A percentile compares a stretch with the other conserved stretches of the same genome.
These are phyloP conservation scores for Physella acuta DNA, from an alignment of 1,140 invertebrate genomes.

Conservation along the genomic window DNA sequence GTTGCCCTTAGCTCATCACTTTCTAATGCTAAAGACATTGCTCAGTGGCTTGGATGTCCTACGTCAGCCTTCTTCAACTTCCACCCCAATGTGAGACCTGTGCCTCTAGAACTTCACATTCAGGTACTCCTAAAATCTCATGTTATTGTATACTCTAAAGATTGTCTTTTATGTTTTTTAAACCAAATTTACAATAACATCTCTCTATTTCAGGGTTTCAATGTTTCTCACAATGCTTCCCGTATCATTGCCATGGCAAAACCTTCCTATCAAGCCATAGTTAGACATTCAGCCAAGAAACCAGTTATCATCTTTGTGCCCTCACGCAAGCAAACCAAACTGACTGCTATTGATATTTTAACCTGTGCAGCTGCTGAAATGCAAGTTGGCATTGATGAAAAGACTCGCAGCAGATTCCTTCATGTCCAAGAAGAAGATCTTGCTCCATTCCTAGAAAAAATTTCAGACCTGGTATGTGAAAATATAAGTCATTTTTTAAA, in stretches of 20 bases:
- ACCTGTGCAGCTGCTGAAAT: conserved; percentile 89
- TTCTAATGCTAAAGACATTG: conserved; percentile 91
- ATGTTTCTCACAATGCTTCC: conserved; percentile 95
- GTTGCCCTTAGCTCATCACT: conserved; percentile 93
- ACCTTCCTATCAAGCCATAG: conserved; percentile 93
- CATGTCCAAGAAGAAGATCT: conserved; percentile 78
- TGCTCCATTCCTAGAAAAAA: conserved; percentile 81
- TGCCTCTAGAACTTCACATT: conserved; percentile 93
- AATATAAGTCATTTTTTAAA: background rate
- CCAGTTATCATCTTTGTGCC: conserved; percentile 97
- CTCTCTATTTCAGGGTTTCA: conserved; percentile 75
- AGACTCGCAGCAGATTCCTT: conserved; percentile 71
- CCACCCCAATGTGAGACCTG: conserved; percentile 92
- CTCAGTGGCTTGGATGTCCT: conserved; percentile 94
- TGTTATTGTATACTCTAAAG: too few relatives aligned
- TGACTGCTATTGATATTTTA: conserved; percentile 92
- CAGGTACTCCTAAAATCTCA: conserved; percentile 62
- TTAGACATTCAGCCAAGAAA: conserved; percentile 81
- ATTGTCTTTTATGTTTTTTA: too few relatives aligned
- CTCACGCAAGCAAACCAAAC: conserved; percentile 85
- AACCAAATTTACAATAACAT: too few relatives aligned
- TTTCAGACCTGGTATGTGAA: conserved; percentile 75
- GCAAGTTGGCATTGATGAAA: conserved; percentile 66
- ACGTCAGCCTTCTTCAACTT: conserved; percentile 96
- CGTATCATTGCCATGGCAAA: conserved; percentile 95